These are phyloP conservation scores for Manduca sexta DNA, from an alignment of 1,140 invertebrate species.

Conservation along the genomic window DNA sequence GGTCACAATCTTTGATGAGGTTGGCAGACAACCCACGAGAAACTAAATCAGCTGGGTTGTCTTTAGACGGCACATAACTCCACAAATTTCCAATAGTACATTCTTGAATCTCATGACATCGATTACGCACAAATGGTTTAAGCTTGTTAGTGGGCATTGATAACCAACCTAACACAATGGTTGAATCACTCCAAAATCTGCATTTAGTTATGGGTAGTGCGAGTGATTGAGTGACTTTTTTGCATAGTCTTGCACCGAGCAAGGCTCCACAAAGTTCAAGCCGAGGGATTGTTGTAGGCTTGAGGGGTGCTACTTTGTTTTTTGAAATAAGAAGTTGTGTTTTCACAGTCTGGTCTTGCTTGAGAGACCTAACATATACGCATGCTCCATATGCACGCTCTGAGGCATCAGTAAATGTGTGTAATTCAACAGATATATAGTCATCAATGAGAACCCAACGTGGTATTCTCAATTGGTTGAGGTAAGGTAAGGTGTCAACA, in stretches of 20 bases:
- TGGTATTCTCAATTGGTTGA: slow-evolving; percentile 3
- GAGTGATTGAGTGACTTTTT: neutral
- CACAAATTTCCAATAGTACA: slow-evolving; percentile 2
- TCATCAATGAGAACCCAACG: neutral
- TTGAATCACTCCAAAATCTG: slow-evolving; percentile 11
- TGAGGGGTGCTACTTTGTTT: neutral
- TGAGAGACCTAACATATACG: neutral
- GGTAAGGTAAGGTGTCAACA: neutral
- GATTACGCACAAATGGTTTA: slow-evolving; percentile 13
- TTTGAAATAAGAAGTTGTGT: neutral
- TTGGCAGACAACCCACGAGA: slow-evolving; percentile 11
- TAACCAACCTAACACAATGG: slow-evolving; percentile 8
- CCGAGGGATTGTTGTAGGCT: slow-evolving; percentile 5
- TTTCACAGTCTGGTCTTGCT: neutral
- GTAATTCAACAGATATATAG: neutral
- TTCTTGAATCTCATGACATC: slow-evolving; percentile 10
- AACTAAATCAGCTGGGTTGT: slow-evolving; percentile 10
- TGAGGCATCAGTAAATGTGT: slow-evolving; percentile 2
- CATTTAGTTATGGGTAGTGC: neutral
- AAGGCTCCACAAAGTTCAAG: slow-evolving; percentile 3
- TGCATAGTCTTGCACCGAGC: neutral
- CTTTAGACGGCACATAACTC: slow-evolving; percentile 5
- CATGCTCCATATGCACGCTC: neutral
- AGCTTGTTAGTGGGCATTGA: slow-evolving; percentile 2
- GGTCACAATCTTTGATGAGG: slow-evolving; percentile 20